phyloP scores from a whole-genome alignment of 2,888 invertebrate genomes.

The Notodonta ziczac region DNA sequence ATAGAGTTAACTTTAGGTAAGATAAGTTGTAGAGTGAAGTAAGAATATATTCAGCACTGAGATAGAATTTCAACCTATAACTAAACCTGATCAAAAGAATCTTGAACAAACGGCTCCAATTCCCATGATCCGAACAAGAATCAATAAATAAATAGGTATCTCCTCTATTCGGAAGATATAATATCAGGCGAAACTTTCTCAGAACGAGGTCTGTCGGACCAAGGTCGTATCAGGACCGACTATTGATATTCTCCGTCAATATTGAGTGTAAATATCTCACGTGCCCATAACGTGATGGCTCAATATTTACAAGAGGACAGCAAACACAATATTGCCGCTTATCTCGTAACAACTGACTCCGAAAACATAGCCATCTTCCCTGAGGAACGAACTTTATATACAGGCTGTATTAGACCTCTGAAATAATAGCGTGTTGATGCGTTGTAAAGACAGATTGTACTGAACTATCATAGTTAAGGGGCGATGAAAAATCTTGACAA shows the following conservation, averaged over 20 bases:
- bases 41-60: too few species aligned
- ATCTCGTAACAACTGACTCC: conserved; percentile 76
- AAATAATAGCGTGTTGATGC: too few species aligned
- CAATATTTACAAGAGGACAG: conserved; percentile 79
- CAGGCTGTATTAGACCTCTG: too few species aligned
- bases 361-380: conserved; percentile 45
- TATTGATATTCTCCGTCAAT: conserved; percentile 79
- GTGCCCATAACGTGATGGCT: conserved; percentile 65
- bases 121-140: conserved; percentile 6
- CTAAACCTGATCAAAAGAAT: too few species aligned
- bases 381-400: too few species aligned
- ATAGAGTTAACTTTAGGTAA: neutral
- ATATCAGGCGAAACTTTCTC: conserved; percentile 41
- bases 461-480: too few species aligned
- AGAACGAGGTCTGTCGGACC: conserved; percentile 56
- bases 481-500: too few species aligned
- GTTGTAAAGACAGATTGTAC: too few species aligned
- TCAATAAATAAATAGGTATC: conserved; percentile 12
- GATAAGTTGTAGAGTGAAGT: too few species aligned
- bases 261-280: conserved; percentile 80
- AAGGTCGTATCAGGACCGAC: conserved; percentile 70
- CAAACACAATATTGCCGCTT: conserved; percentile 82
- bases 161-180: conserved; percentile 22
- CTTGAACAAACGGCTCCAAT: neutral
- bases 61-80: too few species aligned